Evolutionary conservation across 1,140 invertebrate genomes (phyloP), one percentile per base, ranked within the genome.

Genomic region (Temnothorax nylanderi): DNA sequence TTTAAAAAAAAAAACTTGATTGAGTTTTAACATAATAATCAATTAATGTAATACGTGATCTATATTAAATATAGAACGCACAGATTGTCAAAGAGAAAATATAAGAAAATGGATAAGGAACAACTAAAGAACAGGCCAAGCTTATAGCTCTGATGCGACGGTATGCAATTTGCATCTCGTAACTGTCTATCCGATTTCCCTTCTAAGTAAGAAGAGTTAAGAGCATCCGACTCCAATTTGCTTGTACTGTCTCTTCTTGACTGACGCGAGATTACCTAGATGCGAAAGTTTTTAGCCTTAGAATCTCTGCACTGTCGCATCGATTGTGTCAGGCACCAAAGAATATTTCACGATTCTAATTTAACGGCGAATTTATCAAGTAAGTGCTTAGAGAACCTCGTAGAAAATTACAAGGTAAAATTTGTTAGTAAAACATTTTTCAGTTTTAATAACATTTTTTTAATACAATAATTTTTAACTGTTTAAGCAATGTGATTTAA

Each of bases 201-300:
- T 65, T 34, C 47, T 44, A 32, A 32, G 37, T 60, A 87, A 81
- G 67, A 74, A 71, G 71, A 86, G 88, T 89, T 62, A 67, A 89
- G 54, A 62, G 72, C 72, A 49, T 64, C 81, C 72, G 71, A 77
- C 58, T 77, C 69, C 71, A 77, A 76, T 85, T 85, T 85, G 44
- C 69, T 71, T 72, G 44, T 74, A 72, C 41, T 44, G 21, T 67
- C 84, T 41, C 13, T 21, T 21, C n/a, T 54, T 71, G 77, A 87
- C 65, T 84, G 72, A 77, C 88, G 41, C 47, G 41, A 72, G 65
- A 89, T 85, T 71, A 88, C 54, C 10, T 34, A 11, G 11, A 16
- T 47, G 58, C 47, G n/a, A 67, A 89, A 88, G 47, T 85, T 85
- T 85, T 34, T 47, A n/a, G 18, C 13, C 47, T 88, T 85, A 78